Percentiles rank a stretch among this genome's conserved stretches.
Evolutionary conservation across 35 echinoderm and acorn worm genomes (phyloP).

Genomic region (Stichopus chloronotus): DNA sequence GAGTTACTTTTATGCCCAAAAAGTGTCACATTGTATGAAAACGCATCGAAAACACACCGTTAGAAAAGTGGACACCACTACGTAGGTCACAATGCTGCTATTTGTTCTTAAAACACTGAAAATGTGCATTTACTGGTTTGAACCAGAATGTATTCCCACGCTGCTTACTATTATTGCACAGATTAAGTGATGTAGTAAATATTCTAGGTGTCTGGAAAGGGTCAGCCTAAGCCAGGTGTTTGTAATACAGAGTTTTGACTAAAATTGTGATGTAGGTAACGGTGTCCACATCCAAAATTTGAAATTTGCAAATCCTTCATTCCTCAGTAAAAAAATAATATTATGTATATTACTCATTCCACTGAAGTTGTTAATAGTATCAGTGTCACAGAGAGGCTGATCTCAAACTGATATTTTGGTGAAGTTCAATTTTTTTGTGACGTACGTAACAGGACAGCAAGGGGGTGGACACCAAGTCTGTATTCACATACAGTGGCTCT

Average conservation of each 20-base stretch:
- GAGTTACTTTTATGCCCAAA: too few species aligned
- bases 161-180: too few species aligned
- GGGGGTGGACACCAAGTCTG: conserved; percentile 20
- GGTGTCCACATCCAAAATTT: conserved; percentile 12
- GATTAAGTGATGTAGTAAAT: neutral
- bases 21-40: too few species aligned
- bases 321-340: neutral
- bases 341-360: neutral
- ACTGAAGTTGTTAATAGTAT: neutral
- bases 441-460: neutral
- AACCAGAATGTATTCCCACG: too few species aligned
- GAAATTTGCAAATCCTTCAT: conserved; percentile 22
- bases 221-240: conserved; percentile 22
- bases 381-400: neutral
- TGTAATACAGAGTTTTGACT: conserved; percentile 20
- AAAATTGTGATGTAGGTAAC: neutral
- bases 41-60: too few species aligned
- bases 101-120: too few species aligned
- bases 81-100: too few species aligned
- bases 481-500: conserved; percentile 22
- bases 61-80: too few species aligned
- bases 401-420: conserved; percentile 18
- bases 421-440: conserved; percentile 17
- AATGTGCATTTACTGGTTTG: too few species aligned
- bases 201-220: neutral